These are phyloP conservation scores for Tragelaphus strepsiceros DNA, from an alignment of 2,113 vertebrate species.

Conservation along the genomic window DNA sequence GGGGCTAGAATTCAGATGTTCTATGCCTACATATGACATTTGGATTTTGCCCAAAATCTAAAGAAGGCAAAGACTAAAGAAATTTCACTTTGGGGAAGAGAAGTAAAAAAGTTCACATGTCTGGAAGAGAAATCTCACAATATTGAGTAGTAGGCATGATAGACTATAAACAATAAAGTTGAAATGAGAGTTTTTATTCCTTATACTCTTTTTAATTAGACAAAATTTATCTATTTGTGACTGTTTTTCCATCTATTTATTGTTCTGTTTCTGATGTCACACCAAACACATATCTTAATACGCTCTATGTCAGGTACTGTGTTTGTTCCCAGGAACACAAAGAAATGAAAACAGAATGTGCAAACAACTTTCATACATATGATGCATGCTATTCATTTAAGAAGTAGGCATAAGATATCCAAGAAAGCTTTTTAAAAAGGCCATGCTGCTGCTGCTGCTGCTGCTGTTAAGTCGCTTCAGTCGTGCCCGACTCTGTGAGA, in stretches of 20 bases:
- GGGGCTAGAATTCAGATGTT: neutral
- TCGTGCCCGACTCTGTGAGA: too few species aligned
- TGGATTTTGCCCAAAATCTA: neutral
- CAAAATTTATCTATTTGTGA: neutral
- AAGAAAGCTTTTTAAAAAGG: neutral
- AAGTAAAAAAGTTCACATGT: neutral
- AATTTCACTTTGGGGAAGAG: neutral
- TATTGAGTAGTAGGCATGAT: neutral
- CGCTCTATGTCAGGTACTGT: neutral
- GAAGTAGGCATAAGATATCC: neutral
- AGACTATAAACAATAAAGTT: neutral
- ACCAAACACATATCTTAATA: neutral
- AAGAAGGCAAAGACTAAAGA: neutral
- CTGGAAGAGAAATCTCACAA: neutral
- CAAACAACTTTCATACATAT: neutral
- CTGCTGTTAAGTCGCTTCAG: too few species aligned
- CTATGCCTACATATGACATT: neutral
- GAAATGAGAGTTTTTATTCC: neutral
- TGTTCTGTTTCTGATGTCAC: neutral
- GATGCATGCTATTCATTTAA: neutral
- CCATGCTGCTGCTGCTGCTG: neutral
- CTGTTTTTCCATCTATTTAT: neutral
- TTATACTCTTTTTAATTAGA: neutral
- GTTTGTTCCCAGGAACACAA: neutral
- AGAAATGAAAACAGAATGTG: neutral